Evolutionary conservation across 2,888 invertebrate species (phyloP), one percentile per base, ranked within the genome.

Genomic region (Phoronis australis): DNA sequence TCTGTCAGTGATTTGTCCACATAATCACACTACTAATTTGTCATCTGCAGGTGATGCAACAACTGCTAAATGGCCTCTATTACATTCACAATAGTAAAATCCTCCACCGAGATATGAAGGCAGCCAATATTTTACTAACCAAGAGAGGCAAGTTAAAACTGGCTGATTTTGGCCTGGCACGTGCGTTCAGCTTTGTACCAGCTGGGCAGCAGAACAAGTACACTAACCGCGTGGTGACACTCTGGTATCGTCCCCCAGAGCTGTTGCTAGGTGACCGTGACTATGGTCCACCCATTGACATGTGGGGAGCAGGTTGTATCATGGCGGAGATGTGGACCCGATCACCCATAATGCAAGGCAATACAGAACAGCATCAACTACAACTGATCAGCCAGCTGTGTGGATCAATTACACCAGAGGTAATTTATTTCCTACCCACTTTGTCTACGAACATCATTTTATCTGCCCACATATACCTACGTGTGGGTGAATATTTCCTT

Each of bases 261-360:
- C 51, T 77, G 26, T 56, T 77, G 25, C 65, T 78, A 0, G 76
- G 77, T 15, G 78, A 94, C 66, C 82, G 97, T 15, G 92, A 95
- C 78, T 99, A 99, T 69, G 94, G 94, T 0, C 92, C 96, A 1
- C 90, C 95, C 0, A 94, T 99, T 15, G 99, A 99, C 80, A 84
- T 97, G 80, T 83, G 83, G 83, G 82, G 83, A 1, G 96, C 94
- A 0, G 99, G 99, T 0, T 99, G 99, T 73, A 99, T 99, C 55
- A 97, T 99, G 97, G 97, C 97, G 0, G 99, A 99, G 80, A 92
- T 99, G 92, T 99, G 97, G 97, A 97, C 95, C 0, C 80, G 85
- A 58, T 80, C 78, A 3, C 97, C 80, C 2, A 80, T 80, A 44
- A 75, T 80, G 76, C 80, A 80, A 81, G 99, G 99, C 20, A 90